phyloP scores from a whole-genome alignment of 2,113 vertebrate genomes.

The Donacobius atricapilla region DNA sequence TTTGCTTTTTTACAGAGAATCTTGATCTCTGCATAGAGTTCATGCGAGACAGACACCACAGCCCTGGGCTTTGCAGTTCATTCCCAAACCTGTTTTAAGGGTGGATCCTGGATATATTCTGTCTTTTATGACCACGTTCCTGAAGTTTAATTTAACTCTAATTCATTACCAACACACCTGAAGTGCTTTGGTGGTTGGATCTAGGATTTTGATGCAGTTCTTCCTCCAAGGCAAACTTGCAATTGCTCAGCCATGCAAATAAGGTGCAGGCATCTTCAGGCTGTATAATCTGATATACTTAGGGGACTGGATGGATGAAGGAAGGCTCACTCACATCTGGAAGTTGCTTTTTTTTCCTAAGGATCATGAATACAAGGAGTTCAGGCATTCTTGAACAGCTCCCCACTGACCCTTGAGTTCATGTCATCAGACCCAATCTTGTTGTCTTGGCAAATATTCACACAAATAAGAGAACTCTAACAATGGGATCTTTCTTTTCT shows the following conservation, averaged over 20 bases:
- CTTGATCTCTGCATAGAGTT: neutral
- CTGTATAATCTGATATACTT: neutral
- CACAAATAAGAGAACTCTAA: constrained; percentile 53
- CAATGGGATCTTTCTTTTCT: constrained; percentile 65
- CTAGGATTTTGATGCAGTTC: neutral
- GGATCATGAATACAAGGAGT: neutral
- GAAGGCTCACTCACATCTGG: constrained; percentile 19
- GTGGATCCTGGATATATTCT: neutral
- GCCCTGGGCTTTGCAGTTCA: neutral
- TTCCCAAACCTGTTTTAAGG: neutral
- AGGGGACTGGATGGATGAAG: neutral
- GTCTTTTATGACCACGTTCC: neutral
- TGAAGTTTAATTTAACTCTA: neutral
- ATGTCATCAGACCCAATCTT: constrained; percentile 58
- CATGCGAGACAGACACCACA: neutral
- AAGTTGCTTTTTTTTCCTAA: constrained; percentile 25
- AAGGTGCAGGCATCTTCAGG: neutral
- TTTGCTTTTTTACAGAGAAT: neutral
- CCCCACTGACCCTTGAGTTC: constrained; percentile 17
- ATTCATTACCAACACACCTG: neutral
- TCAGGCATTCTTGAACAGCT: constrained; percentile 44
- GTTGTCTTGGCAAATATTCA: constrained; percentile 61
- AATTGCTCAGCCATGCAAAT: neutral
- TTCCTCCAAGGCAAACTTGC: neutral
- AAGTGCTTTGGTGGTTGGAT: neutral